Evolutionary conservation across 2,888 invertebrate genomes (phyloP).

Genomic region (Lissonota sp.): DNA sequence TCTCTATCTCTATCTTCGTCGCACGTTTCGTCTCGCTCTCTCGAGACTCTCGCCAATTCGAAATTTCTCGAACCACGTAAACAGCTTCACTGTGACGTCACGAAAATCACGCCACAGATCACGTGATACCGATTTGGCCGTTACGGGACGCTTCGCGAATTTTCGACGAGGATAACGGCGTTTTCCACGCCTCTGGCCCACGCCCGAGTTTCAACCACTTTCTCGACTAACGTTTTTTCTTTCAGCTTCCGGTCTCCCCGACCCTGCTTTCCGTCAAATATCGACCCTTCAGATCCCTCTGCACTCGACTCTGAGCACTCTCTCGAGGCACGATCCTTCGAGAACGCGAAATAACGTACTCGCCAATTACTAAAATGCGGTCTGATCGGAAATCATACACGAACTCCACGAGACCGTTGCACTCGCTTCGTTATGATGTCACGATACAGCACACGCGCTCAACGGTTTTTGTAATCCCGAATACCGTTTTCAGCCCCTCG

Average conservation of each 20-base stretch:
- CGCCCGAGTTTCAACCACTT: not conserved
- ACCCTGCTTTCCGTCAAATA: not conserved
- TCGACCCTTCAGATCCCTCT: not conserved
- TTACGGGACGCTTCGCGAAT: constrained; percentile 26
- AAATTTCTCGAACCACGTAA: constrained; percentile 21
- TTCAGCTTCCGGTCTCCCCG: not conserved
- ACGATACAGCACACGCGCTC: constrained; percentile 26
- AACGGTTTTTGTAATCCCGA: constrained; percentile 27
- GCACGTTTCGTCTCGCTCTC: not conserved
- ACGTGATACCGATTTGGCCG: constrained; percentile 17
- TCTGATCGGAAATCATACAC: constrained; percentile 32
- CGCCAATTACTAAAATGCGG: constrained; percentile 15
- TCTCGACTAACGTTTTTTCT: not conserved
- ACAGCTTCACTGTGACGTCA: constrained; percentile 40
- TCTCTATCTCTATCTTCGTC: no score
- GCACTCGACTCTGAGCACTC: constrained; percentile 10
- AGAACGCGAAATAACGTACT: constrained; percentile 24
- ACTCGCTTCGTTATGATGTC: constrained; percentile 36
- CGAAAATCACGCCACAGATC: constrained; percentile 42
- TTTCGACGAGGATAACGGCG: constrained; percentile 13
- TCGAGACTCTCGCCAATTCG: no score
- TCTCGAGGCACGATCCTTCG: constrained; percentile 1
- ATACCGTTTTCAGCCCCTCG: constrained; percentile 24
- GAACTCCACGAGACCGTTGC: constrained; percentile 31
- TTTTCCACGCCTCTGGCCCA: not conserved